These are phyloP conservation scores for Eristalis arbustorum DNA, from an alignment of 2,888 invertebrate genomes.

Conservation along the genomic window DNA sequence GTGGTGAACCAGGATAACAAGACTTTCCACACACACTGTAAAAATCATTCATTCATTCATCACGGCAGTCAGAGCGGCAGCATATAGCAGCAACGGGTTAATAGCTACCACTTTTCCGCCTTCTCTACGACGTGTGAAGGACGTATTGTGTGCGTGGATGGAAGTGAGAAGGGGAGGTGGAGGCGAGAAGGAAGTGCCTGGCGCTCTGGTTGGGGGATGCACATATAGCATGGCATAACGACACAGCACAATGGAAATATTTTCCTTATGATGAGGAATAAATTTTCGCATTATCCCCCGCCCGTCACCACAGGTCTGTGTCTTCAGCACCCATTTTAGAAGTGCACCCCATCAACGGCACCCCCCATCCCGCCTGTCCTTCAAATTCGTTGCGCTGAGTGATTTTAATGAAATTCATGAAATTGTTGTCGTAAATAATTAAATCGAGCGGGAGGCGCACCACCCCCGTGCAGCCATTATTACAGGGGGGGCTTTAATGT, in stretches of 20 bases:
- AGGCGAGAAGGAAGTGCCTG: neutral
- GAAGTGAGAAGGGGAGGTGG: neutral
- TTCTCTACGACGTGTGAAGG: slow-evolving; percentile 55
- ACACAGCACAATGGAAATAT: slow-evolving; percentile 71
- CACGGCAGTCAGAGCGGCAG: slow-evolving; percentile 27
- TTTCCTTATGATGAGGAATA: slow-evolving; percentile 69
- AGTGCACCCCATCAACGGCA: neutral
- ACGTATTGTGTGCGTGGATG: slow-evolving; percentile 25
- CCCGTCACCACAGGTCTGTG: neutral
- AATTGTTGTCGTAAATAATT: slow-evolving; percentile 77
- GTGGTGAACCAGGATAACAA: too few relatives aligned
- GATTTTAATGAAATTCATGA: slow-evolving; percentile 77
- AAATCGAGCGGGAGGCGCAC: slow-evolving; percentile 71
- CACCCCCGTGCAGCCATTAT: slow-evolving; percentile 10
- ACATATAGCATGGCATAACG: slow-evolving; percentile 34
- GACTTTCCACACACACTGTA: neutral
- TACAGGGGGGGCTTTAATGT: slow-evolving; percentile 44
- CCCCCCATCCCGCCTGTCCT: neutral
- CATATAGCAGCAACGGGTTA: slow-evolving; percentile 62
- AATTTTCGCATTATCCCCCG: slow-evolving; percentile 42
- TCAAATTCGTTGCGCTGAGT: slow-evolving; percentile 70
- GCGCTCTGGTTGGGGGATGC: neutral
- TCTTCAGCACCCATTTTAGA: neutral
- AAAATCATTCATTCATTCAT: slow-evolving; percentile 48
- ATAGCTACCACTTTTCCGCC: slow-evolving; percentile 65